These are phyloP conservation scores for Eira barbara DNA, from an alignment of 2,113 vertebrate species.

Conservation along the genomic window DNA sequence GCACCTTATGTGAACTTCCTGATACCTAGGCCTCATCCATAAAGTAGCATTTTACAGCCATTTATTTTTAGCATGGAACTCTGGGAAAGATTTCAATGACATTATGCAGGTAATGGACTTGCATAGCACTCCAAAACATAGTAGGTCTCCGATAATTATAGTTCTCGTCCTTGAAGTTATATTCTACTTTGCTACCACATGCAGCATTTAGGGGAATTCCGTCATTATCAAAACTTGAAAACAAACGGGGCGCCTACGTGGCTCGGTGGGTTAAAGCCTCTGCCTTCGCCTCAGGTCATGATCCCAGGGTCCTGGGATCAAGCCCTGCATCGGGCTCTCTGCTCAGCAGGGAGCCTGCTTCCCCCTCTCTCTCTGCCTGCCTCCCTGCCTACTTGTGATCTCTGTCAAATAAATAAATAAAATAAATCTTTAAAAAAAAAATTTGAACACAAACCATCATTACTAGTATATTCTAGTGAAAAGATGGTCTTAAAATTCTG, in stretches of 20 bases:
- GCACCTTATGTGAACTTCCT: background rate
- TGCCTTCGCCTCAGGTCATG: too few species aligned
- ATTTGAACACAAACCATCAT: background rate
- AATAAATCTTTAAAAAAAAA: background rate
- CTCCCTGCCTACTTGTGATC: too few species aligned
- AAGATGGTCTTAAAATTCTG: background rate
- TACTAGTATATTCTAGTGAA: background rate
- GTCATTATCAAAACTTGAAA: background rate
- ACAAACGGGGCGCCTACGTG: background rate
- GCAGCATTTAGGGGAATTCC: background rate
- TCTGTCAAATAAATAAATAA: too few species aligned
- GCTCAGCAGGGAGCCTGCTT: too few species aligned
- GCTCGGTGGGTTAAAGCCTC: too few species aligned
- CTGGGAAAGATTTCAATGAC: background rate
- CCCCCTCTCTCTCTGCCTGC: too few species aligned
- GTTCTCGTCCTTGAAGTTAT: background rate
- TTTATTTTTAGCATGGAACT: background rate
- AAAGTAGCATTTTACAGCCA: background rate
- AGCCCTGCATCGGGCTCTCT: too few species aligned
- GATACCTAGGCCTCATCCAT: background rate
- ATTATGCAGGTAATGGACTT: background rate
- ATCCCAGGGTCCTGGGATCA: too few species aligned
- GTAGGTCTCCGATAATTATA: background rate
- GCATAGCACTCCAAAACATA: background rate
- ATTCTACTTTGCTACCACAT: background rate